Base-by-base conservation (phyloP, 2,113 vertebrate genomes). In the Puffinus mauretanicus region DNA sequence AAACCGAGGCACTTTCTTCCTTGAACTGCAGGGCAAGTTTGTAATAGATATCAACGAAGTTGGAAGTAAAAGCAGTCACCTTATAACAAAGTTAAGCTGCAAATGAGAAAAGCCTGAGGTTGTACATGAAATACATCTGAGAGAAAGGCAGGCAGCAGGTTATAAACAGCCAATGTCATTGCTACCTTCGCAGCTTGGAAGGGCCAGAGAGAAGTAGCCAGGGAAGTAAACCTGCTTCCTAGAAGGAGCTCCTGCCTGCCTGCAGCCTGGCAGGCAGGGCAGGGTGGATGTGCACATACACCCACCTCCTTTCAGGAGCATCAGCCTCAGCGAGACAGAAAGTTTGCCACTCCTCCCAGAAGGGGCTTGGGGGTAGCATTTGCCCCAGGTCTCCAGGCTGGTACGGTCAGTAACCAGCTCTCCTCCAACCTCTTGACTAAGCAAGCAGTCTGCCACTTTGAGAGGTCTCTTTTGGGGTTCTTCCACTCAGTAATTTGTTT, bases 31-130 rank as follows among this genome's bases (percentile, higher is more conserved):
- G 89, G 95, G 91, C 82, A 96, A 90, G 71, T 81, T 88, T 67
- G 75, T 86, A 94, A 95, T 52, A 91, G 92, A 44, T 90, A 90
- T 47, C 94, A 95, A 87, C 52, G 79, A 89, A 88, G 87, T 8
- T 60, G 32, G 18, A 95, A 97, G 85, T 88, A 96, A 96, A 96
- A 96, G 91, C 91, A 93, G 84, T 88, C 78, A 88, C 94, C 88
- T 86, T 40, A 7, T 83, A 94, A 97, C 72, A 80, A 94, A 95
- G 95, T 94, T 94, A 94, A 78, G 47, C 89, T 91, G 67, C 90
- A 94, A 95, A 95, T 87, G 75, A 97, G 84, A 95, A 95, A 82
- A 92, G 94, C 91, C 89, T 52, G 81, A 86, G 91, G 94, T 85
- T 72, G 54, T 87, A 93, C 18, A 73, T 27, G 51, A 93, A 95